These are phyloP conservation scores for Microplitis demolitor DNA, from an alignment of 1,140 invertebrate genomes.

Conservation along the genomic window DNA sequence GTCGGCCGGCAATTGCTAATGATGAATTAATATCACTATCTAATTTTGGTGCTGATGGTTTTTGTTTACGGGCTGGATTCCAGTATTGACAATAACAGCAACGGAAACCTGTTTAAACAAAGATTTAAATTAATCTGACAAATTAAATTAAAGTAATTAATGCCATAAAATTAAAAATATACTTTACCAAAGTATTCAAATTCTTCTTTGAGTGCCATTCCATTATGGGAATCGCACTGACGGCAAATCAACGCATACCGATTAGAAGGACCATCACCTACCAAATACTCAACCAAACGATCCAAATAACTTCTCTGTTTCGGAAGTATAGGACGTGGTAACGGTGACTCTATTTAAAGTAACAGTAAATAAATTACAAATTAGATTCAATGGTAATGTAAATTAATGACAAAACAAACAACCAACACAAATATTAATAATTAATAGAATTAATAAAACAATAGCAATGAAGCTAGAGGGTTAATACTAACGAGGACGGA, in stretches of 20 bases:
- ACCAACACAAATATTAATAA: neutral
- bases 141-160: constrained; percentile 16
- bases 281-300: constrained; percentile 88
- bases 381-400: neutral
- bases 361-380: constrained; percentile 12
- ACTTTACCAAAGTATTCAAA: constrained; percentile 86
- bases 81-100: constrained; percentile 87
- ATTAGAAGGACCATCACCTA: constrained; percentile 94
- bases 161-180: too few relatives aligned
- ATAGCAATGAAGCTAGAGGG: constrained; percentile 1
- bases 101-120: constrained; percentile 80
- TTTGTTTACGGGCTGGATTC: constrained; percentile 84
- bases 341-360: constrained; percentile 39
- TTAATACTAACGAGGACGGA: constrained; percentile 46
- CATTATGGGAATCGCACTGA: constrained; percentile 91
- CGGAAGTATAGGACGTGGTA: constrained; percentile 62
- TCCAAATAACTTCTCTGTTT: constrained; percentile 77
- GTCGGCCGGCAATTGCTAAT: neutral
- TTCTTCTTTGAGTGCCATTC: constrained; percentile 96
- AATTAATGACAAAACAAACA: constrained; percentile 6
- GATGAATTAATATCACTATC: constrained; percentile 44
- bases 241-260: constrained; percentile 93
- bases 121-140: neutral
- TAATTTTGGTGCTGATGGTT: constrained; percentile 74
- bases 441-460: too few relatives aligned